phyloP scores from a whole-genome alignment of 2,797 vertebrate species.

The Serranus cabrilla region DNA sequence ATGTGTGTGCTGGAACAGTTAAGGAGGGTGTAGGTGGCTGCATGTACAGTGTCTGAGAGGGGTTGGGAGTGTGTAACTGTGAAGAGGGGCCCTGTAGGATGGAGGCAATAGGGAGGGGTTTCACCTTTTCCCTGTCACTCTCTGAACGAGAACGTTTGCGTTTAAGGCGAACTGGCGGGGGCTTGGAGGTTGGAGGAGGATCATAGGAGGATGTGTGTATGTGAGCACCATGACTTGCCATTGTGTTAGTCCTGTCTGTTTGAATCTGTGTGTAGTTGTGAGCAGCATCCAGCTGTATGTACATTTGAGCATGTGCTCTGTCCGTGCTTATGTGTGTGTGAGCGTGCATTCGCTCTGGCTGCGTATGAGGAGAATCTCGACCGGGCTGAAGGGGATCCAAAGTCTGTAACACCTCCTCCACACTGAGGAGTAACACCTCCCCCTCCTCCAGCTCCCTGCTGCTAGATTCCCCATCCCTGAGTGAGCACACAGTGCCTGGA shows the following conservation, averaged over 20 bases:
- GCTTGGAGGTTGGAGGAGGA: conserved; percentile 87
- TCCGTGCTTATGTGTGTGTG: conserved; percentile 82
- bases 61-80: conserved; percentile 83
- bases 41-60: conserved; percentile 86
- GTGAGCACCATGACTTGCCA: conserved; percentile 84
- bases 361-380: conserved; percentile 87
- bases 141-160: conserved; percentile 96
- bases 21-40: conserved; percentile 77
- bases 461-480: conserved; percentile 88
- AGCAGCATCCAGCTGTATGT: conserved; percentile 86
- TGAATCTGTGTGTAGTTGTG: conserved; percentile 85
- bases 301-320: conserved; percentile 84
- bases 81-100: conserved; percentile 93
- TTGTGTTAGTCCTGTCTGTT: conserved; percentile 83
- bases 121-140: conserved; percentile 98
- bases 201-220: conserved; percentile 83
- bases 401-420: conserved; percentile 94
- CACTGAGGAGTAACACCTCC: conserved; percentile 92
- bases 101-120: conserved; percentile 95
- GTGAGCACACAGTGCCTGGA: conserved; percentile 85
- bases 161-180: conserved; percentile 90
- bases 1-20: conserved; percentile 87
- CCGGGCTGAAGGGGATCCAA: conserved; percentile 91
- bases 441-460: conserved; percentile 91
- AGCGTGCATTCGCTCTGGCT: conserved; percentile 84